Evolutionary conservation across 2,113 vertebrate genomes (phyloP).

Genomic region (Apodemus speciosus): DNA sequence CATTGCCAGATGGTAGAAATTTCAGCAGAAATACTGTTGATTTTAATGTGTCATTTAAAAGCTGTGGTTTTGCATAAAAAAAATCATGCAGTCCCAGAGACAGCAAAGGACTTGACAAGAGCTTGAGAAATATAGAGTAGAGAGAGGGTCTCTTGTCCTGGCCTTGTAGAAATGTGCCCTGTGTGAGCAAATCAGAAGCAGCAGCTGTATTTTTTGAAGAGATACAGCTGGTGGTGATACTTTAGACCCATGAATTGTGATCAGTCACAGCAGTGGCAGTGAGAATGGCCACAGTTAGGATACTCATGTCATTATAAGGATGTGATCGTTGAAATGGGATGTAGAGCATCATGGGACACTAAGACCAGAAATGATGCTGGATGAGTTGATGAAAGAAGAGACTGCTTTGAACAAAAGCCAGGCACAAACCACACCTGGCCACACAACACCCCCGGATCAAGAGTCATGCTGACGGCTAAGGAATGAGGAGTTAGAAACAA

Average conservation of each 20-base stretch:
- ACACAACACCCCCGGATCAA: background rate
- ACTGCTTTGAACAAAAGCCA: slow-evolving; percentile 22
- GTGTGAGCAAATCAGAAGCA: slow-evolving; percentile 50
- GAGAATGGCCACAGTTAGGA: background rate
- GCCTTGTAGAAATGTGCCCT: background rate
- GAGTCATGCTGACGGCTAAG: background rate
- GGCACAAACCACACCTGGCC: background rate
- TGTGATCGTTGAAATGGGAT: background rate
- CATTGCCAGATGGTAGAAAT: slow-evolving; percentile 51
- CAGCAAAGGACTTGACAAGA: background rate
- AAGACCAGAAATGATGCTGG: background rate
- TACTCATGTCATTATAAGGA: background rate
- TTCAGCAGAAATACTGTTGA: slow-evolving; percentile 9
- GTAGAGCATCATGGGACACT: slow-evolving; percentile 18
- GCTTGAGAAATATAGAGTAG: background rate
- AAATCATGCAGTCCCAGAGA: background rate
- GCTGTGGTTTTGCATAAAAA: background rate
- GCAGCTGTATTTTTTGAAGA: background rate
- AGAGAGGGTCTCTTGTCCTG: background rate
- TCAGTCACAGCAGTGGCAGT: background rate
- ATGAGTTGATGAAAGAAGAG: slow-evolving; percentile 52
- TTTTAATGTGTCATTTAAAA: slow-evolving; percentile 2
- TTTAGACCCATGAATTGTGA: slow-evolving; percentile 33
- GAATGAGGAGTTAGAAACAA: background rate
- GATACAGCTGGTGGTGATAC: slow-evolving; percentile 12